Conservation (phyloP, 2,113 vertebrate genomes). For the Epinephelus lanceolatus region DNA sequence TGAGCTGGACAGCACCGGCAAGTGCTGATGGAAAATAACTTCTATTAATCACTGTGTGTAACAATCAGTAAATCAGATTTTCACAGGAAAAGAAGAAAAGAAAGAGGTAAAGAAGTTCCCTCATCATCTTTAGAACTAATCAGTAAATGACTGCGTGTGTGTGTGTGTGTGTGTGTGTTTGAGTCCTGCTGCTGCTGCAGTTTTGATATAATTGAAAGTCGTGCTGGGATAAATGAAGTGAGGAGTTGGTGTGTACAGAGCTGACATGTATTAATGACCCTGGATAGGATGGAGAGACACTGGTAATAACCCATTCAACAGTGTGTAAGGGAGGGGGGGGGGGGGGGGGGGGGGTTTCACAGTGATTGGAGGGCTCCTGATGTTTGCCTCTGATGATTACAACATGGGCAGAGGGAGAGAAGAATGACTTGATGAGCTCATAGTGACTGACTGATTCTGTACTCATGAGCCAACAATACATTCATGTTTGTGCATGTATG, state of each 20-base stretch:
- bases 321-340: slow-evolving; percentile 13
- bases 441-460: slow-evolving; percentile 9
- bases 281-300: slow-evolving; percentile 68
- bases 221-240: slow-evolving; percentile 83
- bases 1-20: not conserved
- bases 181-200: slow-evolving; percentile 74
- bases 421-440: not conserved
- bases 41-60: slow-evolving; percentile 85
- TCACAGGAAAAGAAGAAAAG: slow-evolving; percentile 83
- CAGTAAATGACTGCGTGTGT: slow-evolving; percentile 80
- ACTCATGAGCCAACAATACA: not conserved
- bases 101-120: slow-evolving; percentile 88
- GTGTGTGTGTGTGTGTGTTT: slow-evolving; percentile 14
- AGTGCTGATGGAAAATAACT: slow-evolving; percentile 57
- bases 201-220: slow-evolving; percentile 88
- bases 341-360: too few relatives aligned
- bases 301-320: slow-evolving; percentile 72
- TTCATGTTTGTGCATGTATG: not conserved
- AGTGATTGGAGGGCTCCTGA: not conserved
- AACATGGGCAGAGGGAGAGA: not conserved
- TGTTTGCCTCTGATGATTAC: slow-evolving; percentile 25
- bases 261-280: slow-evolving; percentile 81
- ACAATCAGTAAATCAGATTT: slow-evolving; percentile 86
- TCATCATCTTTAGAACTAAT: slow-evolving; percentile 51
- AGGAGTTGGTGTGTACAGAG: slow-evolving; percentile 80